Conservation (phyloP, 2,113 vertebrate species). For the Lontra canadensis region DNA sequence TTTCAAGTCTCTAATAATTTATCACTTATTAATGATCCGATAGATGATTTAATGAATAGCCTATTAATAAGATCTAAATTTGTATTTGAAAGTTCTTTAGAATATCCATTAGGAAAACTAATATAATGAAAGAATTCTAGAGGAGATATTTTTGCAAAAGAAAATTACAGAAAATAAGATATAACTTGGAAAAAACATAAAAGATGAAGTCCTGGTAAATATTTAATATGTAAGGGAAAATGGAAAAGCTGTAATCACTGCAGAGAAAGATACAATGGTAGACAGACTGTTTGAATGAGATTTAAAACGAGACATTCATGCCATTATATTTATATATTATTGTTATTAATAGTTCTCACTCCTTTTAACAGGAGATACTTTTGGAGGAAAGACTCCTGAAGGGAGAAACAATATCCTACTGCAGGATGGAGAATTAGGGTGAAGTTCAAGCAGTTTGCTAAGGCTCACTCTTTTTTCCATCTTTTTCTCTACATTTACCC, state of each 20-base stretch:
- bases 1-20: slow-evolving; percentile 25
- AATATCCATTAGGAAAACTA: slow-evolving; percentile 24
- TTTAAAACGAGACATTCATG: slow-evolving; percentile 22
- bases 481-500: not conserved
- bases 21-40: slow-evolving; percentile 32
- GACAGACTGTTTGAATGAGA: not conserved
- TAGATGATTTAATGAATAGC: slow-evolving; percentile 12
- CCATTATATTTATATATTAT: not conserved
- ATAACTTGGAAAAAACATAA: slow-evolving; percentile 17
- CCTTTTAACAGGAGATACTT: not conserved
- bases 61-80: slow-evolving; percentile 11
- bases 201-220: slow-evolving; percentile 40
- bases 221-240: slow-evolving; percentile 41
- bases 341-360: not conserved
- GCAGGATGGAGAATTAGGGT: not conserved
- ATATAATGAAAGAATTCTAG: not conserved
- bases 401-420: not conserved
- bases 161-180: slow-evolving; percentile 31
- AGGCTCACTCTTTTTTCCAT: not conserved
- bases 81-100: not conserved
- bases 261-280: not conserved
- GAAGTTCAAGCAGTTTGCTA: not conserved
- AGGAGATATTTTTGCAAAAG: not conserved
- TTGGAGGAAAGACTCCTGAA: not conserved
- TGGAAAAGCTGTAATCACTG: not conserved